Evolutionary conservation across 2,113 vertebrate genomes (phyloP), one percentile per base, ranked within the genome.

Genomic region (Limanda limanda): DNA sequence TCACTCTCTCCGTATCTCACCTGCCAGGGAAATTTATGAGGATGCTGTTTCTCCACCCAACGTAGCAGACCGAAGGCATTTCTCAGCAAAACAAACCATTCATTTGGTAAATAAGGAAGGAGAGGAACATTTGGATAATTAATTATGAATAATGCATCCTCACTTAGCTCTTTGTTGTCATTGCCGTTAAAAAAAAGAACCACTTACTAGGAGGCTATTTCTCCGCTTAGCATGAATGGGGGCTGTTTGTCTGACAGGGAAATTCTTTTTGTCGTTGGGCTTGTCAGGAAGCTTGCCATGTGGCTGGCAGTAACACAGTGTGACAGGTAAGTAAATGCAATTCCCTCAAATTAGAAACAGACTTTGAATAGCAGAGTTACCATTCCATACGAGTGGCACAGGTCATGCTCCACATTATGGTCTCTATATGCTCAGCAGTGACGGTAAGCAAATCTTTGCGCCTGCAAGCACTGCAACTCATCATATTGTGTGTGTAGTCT

Each of bases 61-160:
- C 31, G 4, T 61, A 77, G 52, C 68, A 78, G 78, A 83, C 81
- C 78, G 51, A 62, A 79, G 45, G 83, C 74, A 80, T 86, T 81
- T 83, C 68, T 72, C 73, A 77, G 35, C 71, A 82, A 92, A 92
- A 93, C 81, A 87, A 93, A 89, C 67, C 85, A 89, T 91, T 90
- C 56, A 83, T 89, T 90, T 86, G 76, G 83, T 83, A 85, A 91
- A 90, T 77, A 90, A 82, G 82, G 73, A 85, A 83, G 42, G 71
- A 79, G 70, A 70, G 62, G 51, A 59, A 74, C 74, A 75, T 88
- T 85, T 84, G 68, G 61, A 87, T 81, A 73, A 88, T 89, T 89
- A 87, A 93, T 91, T 82, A 86, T 88, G 82, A 93, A 91, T 90
- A 86, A 92, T 90, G 70, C 71, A 82, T 73, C 68, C 78, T 69